Evolutionary conservation across 2,113 vertebrate species (phyloP).

Genomic region (Paramormyrops kingsleyae): DNA sequence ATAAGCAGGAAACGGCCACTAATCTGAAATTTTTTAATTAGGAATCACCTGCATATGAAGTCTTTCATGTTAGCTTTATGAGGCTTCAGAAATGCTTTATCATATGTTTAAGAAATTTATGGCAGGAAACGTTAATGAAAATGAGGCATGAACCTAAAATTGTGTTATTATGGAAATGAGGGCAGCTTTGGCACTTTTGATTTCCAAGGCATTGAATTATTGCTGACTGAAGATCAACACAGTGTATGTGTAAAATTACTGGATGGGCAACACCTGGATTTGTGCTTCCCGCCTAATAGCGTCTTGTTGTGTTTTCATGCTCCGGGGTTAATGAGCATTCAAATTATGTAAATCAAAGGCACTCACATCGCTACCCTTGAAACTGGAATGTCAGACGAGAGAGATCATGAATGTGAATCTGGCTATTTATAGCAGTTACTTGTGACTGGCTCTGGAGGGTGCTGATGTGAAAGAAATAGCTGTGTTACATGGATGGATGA

Average conservation of each 20-base stretch:
- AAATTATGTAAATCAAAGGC: slow-evolving; percentile 23
- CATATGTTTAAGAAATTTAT: slow-evolving; percentile 83
- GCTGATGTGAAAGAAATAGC: slow-evolving; percentile 19
- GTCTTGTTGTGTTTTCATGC: slow-evolving; percentile 11
- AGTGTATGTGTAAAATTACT: slow-evolving; percentile 60
- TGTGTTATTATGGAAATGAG: slow-evolving; percentile 73
- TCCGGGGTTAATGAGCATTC: slow-evolving; percentile 22
- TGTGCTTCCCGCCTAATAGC: slow-evolving; percentile 35
- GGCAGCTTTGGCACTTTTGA: slow-evolving; percentile 52
- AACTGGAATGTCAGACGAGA: slow-evolving; percentile 19
- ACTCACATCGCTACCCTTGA: slow-evolving; percentile 25
- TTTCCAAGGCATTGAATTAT: slow-evolving; percentile 61
- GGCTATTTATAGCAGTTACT: slow-evolving; percentile 19
- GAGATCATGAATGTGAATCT: not conserved
- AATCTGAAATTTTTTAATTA: slow-evolving; percentile 81
- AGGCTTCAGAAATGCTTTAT: slow-evolving; percentile 81
- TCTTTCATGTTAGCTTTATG: slow-evolving; percentile 80
- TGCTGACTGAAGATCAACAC: slow-evolving; percentile 47
- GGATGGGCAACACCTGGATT: slow-evolving; percentile 34
- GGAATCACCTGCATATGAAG: slow-evolving; percentile 73
- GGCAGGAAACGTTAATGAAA: slow-evolving; percentile 78
- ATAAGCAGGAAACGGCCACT: slow-evolving; percentile 54
- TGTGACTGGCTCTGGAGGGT: slow-evolving; percentile 18
- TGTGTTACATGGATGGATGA: slow-evolving; percentile 8
- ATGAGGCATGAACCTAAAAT: slow-evolving; percentile 78